These are phyloP conservation scores for Drosophila prolongata DNA, from an alignment of 2,888 invertebrate species.

Conservation along the genomic window DNA sequence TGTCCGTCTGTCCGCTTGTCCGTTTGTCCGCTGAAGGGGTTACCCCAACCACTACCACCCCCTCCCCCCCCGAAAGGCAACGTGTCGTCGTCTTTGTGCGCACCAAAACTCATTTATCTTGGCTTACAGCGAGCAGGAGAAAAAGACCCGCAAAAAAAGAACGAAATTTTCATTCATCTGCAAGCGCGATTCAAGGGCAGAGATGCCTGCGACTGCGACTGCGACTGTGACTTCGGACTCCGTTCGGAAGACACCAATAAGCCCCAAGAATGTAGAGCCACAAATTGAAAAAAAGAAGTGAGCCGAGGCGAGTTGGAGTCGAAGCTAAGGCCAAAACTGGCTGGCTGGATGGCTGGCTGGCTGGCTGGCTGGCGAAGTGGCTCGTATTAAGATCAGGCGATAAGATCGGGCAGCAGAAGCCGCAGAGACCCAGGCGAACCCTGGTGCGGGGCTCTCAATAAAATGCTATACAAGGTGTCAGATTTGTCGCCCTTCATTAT, in stretches of 20 bases:
- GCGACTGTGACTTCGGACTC: conserved; percentile 3
- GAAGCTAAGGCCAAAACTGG: conserved; percentile 24
- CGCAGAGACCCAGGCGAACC: conserved; percentile 34
- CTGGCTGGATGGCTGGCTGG: conserved; percentile 52
- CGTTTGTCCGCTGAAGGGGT: conserved; percentile 12
- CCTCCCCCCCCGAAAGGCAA: conserved; percentile 37
- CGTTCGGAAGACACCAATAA: conserved; percentile 60
- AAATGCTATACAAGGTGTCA: conserved; percentile 84
- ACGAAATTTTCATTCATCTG: conserved; percentile 73
- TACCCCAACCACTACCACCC: conserved; percentile 10
- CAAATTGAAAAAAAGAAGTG: conserved; percentile 67
- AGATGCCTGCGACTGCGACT: conserved; percentile 13
- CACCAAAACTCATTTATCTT: conserved; percentile 82
- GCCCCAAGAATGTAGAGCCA: conserved; percentile 69
- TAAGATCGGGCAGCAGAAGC: conserved; percentile 80
- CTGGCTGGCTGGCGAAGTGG: conserved; percentile 60
- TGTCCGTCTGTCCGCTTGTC: too few species aligned
- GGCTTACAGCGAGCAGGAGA: conserved; percentile 54
- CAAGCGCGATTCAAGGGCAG: conserved; percentile 69
- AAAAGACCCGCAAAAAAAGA: conserved; percentile 22
- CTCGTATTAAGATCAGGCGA: conserved; percentile 83
- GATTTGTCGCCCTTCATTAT: conserved; percentile 84
- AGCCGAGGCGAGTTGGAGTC: neutral
- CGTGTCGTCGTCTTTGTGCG: conserved; percentile 79
- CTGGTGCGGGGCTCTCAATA: conserved; percentile 73